These are phyloP conservation scores for Alitta virens DNA, from an alignment of 2,888 invertebrate genomes.

Conservation along the genomic window DNA sequence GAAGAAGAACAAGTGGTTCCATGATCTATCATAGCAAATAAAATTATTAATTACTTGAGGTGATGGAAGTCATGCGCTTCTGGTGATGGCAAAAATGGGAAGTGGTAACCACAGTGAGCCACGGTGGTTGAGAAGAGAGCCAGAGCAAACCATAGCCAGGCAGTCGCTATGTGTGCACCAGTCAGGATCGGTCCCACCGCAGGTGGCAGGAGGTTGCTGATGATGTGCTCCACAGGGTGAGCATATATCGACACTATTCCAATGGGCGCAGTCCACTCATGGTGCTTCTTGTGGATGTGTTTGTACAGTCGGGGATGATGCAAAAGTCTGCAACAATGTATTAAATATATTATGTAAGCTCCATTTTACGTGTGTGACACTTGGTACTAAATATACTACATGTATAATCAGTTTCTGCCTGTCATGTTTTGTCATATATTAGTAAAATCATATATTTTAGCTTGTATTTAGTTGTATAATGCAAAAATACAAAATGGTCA, in stretches of 20 bases:
- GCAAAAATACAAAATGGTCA: too few relatives aligned
- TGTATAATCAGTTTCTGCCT: too few relatives aligned
- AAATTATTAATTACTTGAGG: conserved; percentile 63
- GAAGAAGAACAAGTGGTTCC: too few relatives aligned
- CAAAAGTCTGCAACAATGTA: conserved; percentile 65
- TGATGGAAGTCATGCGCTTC: conserved; percentile 87
- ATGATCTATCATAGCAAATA: too few relatives aligned
- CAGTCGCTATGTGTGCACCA: conserved; percentile 63
- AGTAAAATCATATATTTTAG: too few relatives aligned
- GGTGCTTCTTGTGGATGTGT: conserved; percentile 80
- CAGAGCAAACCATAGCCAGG: conserved; percentile 73
- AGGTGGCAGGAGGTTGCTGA: conserved; percentile 76
- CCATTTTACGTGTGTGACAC: too few relatives aligned
- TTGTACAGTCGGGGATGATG: conserved; percentile 75
- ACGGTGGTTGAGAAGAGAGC: conserved; percentile 77
- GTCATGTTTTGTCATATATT: too few relatives aligned
- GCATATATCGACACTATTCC: conserved; percentile 80
- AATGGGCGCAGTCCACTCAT: conserved; percentile 85
- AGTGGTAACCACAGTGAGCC: conserved; percentile 81
- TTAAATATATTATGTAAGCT: too few relatives aligned
- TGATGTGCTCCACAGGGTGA: conserved; percentile 73
- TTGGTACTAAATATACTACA: too few relatives aligned
- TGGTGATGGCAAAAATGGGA: conserved; percentile 81
- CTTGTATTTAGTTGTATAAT: too few relatives aligned
- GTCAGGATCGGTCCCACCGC: conserved; percentile 64